A percentile compares a stretch with the other conserved stretches of the same genome.
Conservation (phyloP, 2,888 invertebrate species). For the Argyra leucocephala region DNA sequence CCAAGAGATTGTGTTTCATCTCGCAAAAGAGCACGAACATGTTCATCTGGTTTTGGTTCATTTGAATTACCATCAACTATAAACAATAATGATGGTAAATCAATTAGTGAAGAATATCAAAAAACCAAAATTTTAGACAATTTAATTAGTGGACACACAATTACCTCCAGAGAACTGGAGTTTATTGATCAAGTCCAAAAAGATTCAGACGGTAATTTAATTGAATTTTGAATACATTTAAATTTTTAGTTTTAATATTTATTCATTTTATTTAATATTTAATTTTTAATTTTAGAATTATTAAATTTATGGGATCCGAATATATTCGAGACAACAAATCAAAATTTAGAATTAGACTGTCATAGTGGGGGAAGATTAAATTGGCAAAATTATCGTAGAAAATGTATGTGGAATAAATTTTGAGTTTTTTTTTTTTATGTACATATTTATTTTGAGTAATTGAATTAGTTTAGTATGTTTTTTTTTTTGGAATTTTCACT, state of each 20-base stretch:
- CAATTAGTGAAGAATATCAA: conserved; percentile 32
- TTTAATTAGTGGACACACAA: conserved; percentile 2
- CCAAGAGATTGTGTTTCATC: conserved; percentile 47
- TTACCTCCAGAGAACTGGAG: conserved; percentile 7
- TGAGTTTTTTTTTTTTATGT: too few relatives aligned
- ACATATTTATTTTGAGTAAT: too few relatives aligned
- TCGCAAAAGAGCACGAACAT: conserved; percentile 39
- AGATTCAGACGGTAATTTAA: conserved; percentile 20
- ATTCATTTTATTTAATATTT: conserved; percentile 4
- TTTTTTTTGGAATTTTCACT: too few relatives aligned
- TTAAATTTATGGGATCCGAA: conserved; percentile 11
- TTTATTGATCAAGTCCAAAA: conserved; percentile 16
- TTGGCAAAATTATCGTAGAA: background rate
- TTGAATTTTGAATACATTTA: background rate
- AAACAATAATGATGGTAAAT: conserved; percentile 23
- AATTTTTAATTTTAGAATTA: conserved; percentile 14
- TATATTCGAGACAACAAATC: conserved; percentile 7
- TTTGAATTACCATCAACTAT: conserved; percentile 37
- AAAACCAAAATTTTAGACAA: conserved; percentile 22
- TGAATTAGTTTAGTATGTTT: too few relatives aligned
- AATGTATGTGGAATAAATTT: background rate
- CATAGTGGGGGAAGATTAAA: background rate
- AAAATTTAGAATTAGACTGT: conserved; percentile 16
- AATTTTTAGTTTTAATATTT: background rate
- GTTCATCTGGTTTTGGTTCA: conserved; percentile 31